phyloP scores from a whole-genome alignment of 2,797 vertebrate species.

The Hyperoplus immaculatus region DNA sequence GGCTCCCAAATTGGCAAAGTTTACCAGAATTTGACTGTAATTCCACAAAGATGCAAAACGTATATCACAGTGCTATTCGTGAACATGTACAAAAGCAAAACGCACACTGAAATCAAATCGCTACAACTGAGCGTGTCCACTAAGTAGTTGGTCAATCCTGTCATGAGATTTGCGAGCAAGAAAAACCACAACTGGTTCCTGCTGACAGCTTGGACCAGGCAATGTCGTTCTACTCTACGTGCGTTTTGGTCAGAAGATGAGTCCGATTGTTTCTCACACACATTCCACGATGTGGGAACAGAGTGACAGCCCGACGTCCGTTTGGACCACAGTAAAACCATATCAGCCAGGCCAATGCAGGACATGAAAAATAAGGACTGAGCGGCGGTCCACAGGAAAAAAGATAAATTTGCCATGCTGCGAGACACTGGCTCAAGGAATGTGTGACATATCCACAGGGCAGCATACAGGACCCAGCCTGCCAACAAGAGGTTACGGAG shows the following conservation, averaged over 20 bases:
- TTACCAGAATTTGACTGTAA: constrained; percentile 93
- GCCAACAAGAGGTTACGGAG: constrained; percentile 75
- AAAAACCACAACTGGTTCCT: constrained; percentile 95
- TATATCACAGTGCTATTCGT: constrained; percentile 87
- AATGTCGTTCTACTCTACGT: constrained; percentile 65
- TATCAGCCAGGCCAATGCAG: constrained; percentile 84
- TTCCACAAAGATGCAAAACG: constrained; percentile 87
- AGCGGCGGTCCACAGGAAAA: constrained; percentile 91
- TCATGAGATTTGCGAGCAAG: constrained; percentile 92
- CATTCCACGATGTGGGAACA: constrained; percentile 88
- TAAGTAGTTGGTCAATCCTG: constrained; percentile 90
- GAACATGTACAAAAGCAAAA: constrained; percentile 92
- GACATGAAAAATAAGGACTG: constrained; percentile 88
- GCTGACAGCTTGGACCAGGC: constrained; percentile 91
- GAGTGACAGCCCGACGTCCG: constrained; percentile 79
- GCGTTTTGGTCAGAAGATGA: constrained; percentile 32
- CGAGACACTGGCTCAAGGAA: constrained; percentile 90
- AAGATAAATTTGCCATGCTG: constrained; percentile 92
- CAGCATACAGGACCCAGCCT: constrained; percentile 74
- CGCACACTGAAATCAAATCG: constrained; percentile 79
- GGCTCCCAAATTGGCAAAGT: background rate
- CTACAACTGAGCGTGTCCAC: constrained; percentile 90
- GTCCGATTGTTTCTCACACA: constrained; percentile 54
- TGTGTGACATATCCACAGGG: constrained; percentile 80
- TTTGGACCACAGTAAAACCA: constrained; percentile 88